These are phyloP conservation scores for Platerodrilus igneus DNA, from an alignment of 2,888 invertebrate species.

Conservation along the genomic window DNA sequence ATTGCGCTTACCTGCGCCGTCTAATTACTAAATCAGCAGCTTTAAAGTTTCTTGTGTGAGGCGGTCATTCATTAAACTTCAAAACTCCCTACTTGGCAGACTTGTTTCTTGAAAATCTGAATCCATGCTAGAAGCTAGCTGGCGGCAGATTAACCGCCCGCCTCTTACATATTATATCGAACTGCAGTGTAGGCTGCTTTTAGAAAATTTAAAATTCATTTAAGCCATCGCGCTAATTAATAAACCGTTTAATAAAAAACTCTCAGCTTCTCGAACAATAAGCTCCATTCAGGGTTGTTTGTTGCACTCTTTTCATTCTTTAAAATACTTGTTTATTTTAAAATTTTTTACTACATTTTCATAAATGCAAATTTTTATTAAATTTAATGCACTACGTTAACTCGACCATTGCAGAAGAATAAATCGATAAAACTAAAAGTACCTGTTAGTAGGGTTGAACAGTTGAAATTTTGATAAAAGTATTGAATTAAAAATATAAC, in stretches of 20 bases:
- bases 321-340: too few relatives aligned
- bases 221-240: constrained; percentile 38
- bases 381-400: too few relatives aligned
- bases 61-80: constrained; percentile 49
- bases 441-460: too few relatives aligned
- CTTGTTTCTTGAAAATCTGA: constrained; percentile 25
- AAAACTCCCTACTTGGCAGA: constrained; percentile 35
- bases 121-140: too few relatives aligned
- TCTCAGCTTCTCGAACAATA: constrained; percentile 34
- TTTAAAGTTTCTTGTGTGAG: constrained; percentile 45
- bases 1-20: constrained; percentile 40
- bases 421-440: too few relatives aligned
- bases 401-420: too few relatives aligned
- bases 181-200: constrained; percentile 26
- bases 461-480: too few relatives aligned
- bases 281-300: constrained; percentile 28
- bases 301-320: too few relatives aligned
- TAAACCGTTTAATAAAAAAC: constrained; percentile 37
- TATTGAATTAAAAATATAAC: too few relatives aligned
- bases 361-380: too few relatives aligned
- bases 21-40: constrained; percentile 49
- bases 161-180: constrained; percentile 21
- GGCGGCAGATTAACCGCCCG: constrained; percentile 23
- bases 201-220: constrained; percentile 36
- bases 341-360: too few relatives aligned